Conservation (phyloP, 2,797 vertebrate genomes). For the Pantherophis alleghaniensis region DNA sequence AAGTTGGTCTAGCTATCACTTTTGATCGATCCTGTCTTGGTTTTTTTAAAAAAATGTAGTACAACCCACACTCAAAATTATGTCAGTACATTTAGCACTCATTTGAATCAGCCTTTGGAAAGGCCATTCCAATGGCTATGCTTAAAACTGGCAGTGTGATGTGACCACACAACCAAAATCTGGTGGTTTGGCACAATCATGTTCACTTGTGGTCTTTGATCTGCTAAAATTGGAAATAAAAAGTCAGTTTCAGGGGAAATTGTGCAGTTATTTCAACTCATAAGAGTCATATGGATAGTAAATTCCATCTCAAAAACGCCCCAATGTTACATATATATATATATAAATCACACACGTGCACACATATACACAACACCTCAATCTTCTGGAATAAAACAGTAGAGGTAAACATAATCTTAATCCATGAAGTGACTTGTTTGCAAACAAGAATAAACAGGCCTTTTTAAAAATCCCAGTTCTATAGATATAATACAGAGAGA, state of each 20-base stretch:
- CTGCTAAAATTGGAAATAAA: neutral
- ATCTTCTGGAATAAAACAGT: neutral
- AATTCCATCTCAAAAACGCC: neutral
- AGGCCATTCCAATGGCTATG: neutral
- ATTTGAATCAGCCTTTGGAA: neutral
- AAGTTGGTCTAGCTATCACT: neutral
- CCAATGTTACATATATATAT: neutral
- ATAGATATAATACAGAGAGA: neutral
- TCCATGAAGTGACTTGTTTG: neutral
- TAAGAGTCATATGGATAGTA: neutral
- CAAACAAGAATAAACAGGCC: neutral
- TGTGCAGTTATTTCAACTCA: neutral
- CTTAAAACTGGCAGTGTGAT: neutral
- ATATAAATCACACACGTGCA: neutral
- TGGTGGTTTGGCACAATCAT: neutral
- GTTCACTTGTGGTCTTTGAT: neutral
- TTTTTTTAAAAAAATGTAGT: neutral
- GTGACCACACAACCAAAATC: neutral
- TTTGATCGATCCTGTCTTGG: neutral
- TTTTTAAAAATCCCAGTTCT: constrained; percentile 24
- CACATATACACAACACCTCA: neutral
- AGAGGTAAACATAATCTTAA: neutral
- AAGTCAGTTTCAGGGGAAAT: neutral
- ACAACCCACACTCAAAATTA: neutral
- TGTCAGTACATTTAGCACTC: neutral